Conservation (phyloP, 2,797 vertebrate species). For the Sibirionetta formosa region DNA sequence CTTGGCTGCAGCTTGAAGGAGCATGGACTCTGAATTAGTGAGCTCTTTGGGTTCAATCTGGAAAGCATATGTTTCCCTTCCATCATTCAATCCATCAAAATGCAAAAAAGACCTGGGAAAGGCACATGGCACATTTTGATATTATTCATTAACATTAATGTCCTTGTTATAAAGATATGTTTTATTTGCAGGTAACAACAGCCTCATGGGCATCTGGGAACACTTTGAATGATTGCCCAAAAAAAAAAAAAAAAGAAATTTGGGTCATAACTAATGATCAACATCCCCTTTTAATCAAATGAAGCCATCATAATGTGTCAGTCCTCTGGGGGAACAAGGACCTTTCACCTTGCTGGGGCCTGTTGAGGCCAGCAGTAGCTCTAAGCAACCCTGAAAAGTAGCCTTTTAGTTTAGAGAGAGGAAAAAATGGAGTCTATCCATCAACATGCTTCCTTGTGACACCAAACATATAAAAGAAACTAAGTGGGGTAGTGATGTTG, state of each 20-base stretch:
- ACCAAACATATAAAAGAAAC: background rate
- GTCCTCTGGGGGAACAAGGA: slow-evolving; percentile 80
- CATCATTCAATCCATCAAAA: slow-evolving; percentile 83
- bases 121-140: slow-evolving; percentile 70
- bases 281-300: slow-evolving; percentile 88
- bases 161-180: slow-evolving; percentile 79
- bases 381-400: slow-evolving; percentile 61
- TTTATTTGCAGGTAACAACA: slow-evolving; percentile 83
- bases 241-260: slow-evolving; percentile 75
- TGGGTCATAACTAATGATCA: slow-evolving; percentile 84
- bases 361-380: slow-evolving; percentile 81
- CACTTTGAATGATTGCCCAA: slow-evolving; percentile 84
- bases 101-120: slow-evolving; percentile 63
- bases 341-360: slow-evolving; percentile 82
- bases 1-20: slow-evolving; percentile 77
- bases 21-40: slow-evolving; percentile 72
- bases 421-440: slow-evolving; percentile 38
- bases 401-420: slow-evolving; percentile 3
- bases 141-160: slow-evolving; percentile 77
- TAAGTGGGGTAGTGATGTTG: background rate
- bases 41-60: slow-evolving; percentile 81
- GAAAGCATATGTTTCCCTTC: slow-evolving; percentile 85
- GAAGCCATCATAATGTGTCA: slow-evolving; percentile 85
- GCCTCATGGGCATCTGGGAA: slow-evolving; percentile 81
- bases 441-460: background rate